Conservation (phyloP, 2,113 vertebrate genomes). For the Scomber japonicus region DNA sequence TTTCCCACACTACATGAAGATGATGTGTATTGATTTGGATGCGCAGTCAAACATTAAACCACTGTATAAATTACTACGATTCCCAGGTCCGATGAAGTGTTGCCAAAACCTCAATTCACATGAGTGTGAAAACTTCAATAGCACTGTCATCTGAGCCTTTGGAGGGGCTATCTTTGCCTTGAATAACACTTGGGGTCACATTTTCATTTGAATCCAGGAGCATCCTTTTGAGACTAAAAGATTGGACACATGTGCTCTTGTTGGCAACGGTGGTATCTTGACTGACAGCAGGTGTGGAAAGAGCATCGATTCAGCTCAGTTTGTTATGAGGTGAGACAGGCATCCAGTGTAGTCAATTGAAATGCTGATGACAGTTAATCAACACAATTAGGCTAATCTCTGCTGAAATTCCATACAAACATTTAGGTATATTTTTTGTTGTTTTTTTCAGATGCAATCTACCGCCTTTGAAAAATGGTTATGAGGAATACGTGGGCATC, state of each 20-base stretch:
- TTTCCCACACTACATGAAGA: no score
- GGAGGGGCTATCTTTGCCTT: no score
- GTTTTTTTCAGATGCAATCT: conserved; percentile 91
- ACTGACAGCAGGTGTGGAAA: conserved; percentile 83
- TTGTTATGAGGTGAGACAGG: conserved; percentile 81
- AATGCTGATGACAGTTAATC: background rate
- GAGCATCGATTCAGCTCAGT: conserved; percentile 80
- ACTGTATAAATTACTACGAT: no score
- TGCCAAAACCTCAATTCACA: no score
- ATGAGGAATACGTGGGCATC: conserved; percentile 89
- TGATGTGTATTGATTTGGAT: no score
- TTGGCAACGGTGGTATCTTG: conserved; percentile 86
- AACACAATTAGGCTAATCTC: background rate
- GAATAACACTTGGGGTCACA: no score
- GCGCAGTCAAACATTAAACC: no score
- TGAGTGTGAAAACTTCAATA: no score
- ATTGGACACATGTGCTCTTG: conserved; percentile 80
- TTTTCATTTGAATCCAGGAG: conserved; percentile 62
- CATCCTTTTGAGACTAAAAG: conserved; percentile 75
- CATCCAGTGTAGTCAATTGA: background rate
- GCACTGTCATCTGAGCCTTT: no score
- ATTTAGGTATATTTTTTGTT: background rate
- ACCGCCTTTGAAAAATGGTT: conserved; percentile 86
- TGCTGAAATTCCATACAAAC: no score
- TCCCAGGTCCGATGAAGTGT: no score